Conservation (phyloP, 2,113 vertebrate genomes). For the Pontoporia blainvillei region DNA sequence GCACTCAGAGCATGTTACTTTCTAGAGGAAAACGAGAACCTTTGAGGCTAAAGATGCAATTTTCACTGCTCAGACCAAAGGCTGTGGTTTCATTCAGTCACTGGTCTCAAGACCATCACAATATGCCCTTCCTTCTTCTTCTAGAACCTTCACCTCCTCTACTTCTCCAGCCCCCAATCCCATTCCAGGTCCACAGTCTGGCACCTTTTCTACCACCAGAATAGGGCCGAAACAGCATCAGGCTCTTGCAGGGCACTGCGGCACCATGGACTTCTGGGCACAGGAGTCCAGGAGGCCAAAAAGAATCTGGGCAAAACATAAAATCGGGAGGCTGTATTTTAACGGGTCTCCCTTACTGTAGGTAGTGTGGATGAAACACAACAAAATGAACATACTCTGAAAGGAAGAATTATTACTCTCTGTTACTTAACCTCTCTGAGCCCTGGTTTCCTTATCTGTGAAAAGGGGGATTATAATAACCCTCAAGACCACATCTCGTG, state of each 20-base stretch:
- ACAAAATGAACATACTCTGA: neutral
- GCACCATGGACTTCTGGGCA: neutral
- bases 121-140: neutral
- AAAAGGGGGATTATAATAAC: neutral
- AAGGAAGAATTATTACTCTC: neutral
- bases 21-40: neutral
- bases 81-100: too few relatives aligned
- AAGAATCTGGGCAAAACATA: neutral
- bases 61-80: neutral
- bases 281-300: rapidly evolving
- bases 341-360: neutral
- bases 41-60: neutral
- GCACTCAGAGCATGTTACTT: neutral
- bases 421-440: neutral
- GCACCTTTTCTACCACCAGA: neutral
- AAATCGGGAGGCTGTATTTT: neutral
- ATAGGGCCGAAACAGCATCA: neutral
- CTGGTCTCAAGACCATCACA: neutral
- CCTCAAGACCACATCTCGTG: rapidly evolving
- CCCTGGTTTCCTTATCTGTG: neutral
- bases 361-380: neutral
- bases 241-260: neutral
- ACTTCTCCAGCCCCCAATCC: neutral
- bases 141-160: neutral
- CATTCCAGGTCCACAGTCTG: neutral